Base-by-base conservation (phyloP, 2,113 vertebrate genomes). In the Eolophus roseicapilla region DNA sequence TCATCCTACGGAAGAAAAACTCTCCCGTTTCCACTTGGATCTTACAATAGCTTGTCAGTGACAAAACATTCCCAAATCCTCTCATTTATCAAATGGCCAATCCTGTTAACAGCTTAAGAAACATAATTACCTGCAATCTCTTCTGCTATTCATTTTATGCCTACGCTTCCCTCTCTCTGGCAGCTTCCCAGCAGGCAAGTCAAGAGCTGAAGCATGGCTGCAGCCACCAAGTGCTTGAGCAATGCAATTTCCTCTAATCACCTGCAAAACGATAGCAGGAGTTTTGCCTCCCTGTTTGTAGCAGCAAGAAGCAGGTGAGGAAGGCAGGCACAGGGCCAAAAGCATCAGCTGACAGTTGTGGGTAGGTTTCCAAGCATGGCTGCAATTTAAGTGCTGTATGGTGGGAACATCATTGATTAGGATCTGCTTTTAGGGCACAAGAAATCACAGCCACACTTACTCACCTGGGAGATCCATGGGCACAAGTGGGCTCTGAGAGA, bases 101-200 rank as follows among this genome's bases (percentile, higher is more conserved):
- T 98, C 97, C 98, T 98, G 98, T 98, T 98, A 98, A 98, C 97
- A 97, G 97, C 97, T 98, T 98, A 98, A 98, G 97, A 97, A 97
- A 97, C 96, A 97, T 98, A 98, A 98, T 98, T 98, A 98, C 98
- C 98, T 98, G 97, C 94, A 97, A 97, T 98, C 97, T 97, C 97
- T 98, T 96, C 97, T 98, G 97, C 96, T 97, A 96, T 97, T 98
- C 97, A 96, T 97, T 98, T 96, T 89, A 87, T 97, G 90, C 97
- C 96, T 82, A 60, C 78, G 4, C 79, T 95, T 97, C 95, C 91
- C 93, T 91, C 84, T 97, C 70, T 16, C 96, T 97, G 97, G 97
- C 97, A 97, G 95, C 59, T 63, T 92, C 97, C 97, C 98, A 97
- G 96, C 93, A 96, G 68, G 70, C 97, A 84, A 96, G 96, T 80